Conservation (phyloP, 2,888 invertebrate genomes). For the Metallyticus violacea region DNA sequence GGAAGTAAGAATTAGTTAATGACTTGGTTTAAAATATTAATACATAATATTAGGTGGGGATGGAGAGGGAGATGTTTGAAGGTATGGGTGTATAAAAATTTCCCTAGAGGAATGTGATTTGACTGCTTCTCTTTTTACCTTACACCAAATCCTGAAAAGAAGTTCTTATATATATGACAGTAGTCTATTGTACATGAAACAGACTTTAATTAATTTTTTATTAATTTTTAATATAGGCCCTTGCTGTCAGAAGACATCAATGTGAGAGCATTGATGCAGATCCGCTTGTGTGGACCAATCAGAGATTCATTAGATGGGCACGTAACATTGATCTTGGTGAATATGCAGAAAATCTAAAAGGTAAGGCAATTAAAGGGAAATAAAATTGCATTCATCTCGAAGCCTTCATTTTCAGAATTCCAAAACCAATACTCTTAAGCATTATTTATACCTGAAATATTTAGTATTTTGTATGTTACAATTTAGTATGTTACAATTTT, state of each 20-base stretch:
- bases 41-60: too few species aligned
- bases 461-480: background rate
- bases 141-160: too few species aligned
- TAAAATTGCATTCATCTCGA: background rate
- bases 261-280: conserved; percentile 87
- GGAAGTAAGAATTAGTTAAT: too few species aligned
- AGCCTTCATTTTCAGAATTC: background rate
- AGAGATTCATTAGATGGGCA: conserved; percentile 91
- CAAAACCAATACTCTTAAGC: background rate
- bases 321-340: conserved; percentile 90
- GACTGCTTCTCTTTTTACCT: too few species aligned
- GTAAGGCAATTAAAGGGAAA: conserved; percentile 47
- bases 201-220: too few species aligned
- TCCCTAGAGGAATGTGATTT: too few species aligned
- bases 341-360: conserved; percentile 90
- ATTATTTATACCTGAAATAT: background rate
- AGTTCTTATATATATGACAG: too few species aligned
- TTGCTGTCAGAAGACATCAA: conserved; percentile 82
- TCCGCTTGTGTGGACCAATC: conserved; percentile 94
- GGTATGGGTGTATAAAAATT: too few species aligned
- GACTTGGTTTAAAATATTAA: too few species aligned
- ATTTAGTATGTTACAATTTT: too few species aligned
- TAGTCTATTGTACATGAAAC: too few species aligned
- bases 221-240: conserved; percentile 69
- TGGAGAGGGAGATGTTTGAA: too few species aligned